Percentiles rank a stretch among this genome's conserved stretches.
These are phyloP conservation scores for Chelonoidis abingdonii DNA, from an alignment of 2,113 vertebrate species.

Conservation along the genomic window DNA sequence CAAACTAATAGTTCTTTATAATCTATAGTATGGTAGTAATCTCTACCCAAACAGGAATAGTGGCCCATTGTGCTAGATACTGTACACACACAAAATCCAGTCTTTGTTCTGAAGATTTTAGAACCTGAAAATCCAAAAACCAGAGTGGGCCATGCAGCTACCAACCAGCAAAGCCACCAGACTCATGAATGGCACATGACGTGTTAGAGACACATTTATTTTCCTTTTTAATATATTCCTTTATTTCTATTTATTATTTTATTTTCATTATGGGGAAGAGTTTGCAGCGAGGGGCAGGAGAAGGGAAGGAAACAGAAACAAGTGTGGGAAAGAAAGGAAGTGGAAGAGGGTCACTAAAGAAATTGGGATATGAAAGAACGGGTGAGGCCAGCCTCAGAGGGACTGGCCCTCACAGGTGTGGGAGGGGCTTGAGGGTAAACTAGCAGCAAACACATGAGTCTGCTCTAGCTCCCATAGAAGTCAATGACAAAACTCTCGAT, in stretches of 20 bases:
- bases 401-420: background rate
- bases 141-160: background rate
- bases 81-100: background rate
- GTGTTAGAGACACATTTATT: background rate
- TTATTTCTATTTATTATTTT: background rate
- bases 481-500: background rate
- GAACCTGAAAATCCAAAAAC: accelerated
- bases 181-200: background rate
- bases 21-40: background rate
- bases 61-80: background rate
- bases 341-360: background rate
- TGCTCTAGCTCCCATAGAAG: background rate
- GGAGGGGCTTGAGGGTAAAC: accelerated
- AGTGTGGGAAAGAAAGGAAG: accelerated
- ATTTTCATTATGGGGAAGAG: background rate
- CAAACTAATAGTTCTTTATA: background rate
- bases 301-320: background rate
- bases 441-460: background rate
- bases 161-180: background rate
- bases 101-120: background rate
- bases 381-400: background rate
- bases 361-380: background rate
- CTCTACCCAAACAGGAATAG: background rate
- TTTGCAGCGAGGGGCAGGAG: background rate
- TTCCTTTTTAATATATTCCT: background rate